Percentiles rank a stretch among this genome's conserved stretches.
Conservation (phyloP, 1,140 invertebrate genomes). For the Bemisia tabaci region DNA sequence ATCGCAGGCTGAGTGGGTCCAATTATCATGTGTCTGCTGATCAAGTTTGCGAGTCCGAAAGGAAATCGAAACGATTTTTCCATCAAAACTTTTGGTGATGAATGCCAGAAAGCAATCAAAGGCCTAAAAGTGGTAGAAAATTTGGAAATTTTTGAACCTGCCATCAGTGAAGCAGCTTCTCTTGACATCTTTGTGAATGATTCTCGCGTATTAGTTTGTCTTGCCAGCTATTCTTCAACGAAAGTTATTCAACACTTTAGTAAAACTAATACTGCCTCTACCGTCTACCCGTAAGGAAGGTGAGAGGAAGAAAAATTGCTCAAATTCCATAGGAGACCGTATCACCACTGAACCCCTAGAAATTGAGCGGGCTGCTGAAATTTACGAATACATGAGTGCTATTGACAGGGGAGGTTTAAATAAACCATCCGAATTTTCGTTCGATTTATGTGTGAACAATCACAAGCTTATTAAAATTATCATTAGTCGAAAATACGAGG, state of each 20-base stretch:
- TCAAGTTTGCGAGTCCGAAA: constrained; percentile 3
- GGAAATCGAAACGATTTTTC: neutral
- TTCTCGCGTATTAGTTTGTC: neutral
- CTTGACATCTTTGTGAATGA: neutral
- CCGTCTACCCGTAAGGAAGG: no score
- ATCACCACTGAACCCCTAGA: no score
- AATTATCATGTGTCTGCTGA: constrained; percentile 1
- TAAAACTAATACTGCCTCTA: no score
- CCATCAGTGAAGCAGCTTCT: neutral
- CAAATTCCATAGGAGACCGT: neutral
- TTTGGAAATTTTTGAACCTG: neutral
- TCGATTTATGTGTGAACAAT: no score
- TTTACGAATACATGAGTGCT: no score
- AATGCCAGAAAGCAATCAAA: neutral
- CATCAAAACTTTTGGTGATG: neutral
- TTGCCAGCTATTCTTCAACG: neutral
- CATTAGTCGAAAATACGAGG: no score
- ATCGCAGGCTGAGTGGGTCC: neutral
- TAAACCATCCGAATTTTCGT: no score
- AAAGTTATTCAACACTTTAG: neutral
- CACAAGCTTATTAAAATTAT: no score
- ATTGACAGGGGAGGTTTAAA: no score
- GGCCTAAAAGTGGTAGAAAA: neutral
- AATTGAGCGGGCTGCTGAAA: no score
- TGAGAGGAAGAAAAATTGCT: neutral